Evolutionary conservation across 2,888 invertebrate species (phyloP).

Genomic region (Netelia melanura): DNA sequence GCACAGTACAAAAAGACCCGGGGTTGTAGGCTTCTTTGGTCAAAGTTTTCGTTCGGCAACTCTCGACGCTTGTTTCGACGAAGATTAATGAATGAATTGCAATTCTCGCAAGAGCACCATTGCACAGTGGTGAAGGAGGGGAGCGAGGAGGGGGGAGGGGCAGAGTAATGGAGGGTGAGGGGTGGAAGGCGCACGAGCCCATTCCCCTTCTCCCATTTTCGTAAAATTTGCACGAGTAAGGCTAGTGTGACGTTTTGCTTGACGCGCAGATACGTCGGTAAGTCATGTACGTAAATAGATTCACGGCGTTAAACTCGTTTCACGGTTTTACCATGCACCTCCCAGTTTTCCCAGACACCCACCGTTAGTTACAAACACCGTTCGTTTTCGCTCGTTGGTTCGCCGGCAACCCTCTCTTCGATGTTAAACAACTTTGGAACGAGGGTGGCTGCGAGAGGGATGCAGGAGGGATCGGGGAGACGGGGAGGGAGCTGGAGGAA

Average conservation of each 20-base stretch:
- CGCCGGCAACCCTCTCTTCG: neutral
- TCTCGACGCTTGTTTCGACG: neutral
- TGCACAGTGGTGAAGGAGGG: neutral
- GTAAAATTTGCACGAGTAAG: slow-evolving; percentile 6
- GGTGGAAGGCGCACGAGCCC: too few species aligned
- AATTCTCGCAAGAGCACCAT: slow-evolving; percentile 1
- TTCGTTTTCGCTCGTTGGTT: slow-evolving; percentile 15
- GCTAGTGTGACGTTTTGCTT: neutral
- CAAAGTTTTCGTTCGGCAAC: slow-evolving; percentile 14
- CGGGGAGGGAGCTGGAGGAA: neutral
- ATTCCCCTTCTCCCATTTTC: neutral
- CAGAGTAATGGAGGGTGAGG: too few species aligned
- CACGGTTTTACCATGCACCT: slow-evolving; percentile 16
- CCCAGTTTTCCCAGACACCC: neutral
- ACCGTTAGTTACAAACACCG: slow-evolving; percentile 16
- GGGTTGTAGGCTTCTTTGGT: neutral
- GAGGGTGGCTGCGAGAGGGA: neutral
- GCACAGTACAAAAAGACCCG: neutral
- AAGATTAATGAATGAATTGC: slow-evolving; percentile 30
- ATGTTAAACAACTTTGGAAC: slow-evolving; percentile 14
- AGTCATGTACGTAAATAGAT: slow-evolving; percentile 30
- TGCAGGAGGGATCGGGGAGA: neutral
- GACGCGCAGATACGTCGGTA: slow-evolving; percentile 3
- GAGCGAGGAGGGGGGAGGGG: too few species aligned
- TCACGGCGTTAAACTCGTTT: slow-evolving; percentile 33